phyloP scores from a whole-genome alignment of 2,888 invertebrate genomes.

The Nymphalis c-album region DNA sequence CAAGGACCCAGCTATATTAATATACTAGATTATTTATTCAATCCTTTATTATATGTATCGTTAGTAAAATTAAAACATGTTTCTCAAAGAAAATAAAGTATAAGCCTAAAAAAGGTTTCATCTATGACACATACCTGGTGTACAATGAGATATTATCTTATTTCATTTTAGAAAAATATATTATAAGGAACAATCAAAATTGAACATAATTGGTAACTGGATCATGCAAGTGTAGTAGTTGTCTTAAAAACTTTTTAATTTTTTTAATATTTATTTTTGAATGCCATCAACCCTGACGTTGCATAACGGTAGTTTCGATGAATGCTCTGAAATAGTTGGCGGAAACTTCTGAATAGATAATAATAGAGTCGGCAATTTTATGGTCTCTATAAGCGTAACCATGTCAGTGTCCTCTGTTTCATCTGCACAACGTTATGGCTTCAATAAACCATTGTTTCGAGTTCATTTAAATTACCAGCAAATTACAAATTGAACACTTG shows the following conservation, averaged over 20 bases:
- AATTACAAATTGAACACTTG: constrained; percentile 28
- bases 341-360: constrained; percentile 67
- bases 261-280: background rate
- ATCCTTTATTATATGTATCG: background rate
- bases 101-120: too few species aligned
- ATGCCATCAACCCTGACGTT: constrained; percentile 33
- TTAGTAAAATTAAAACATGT: too few species aligned
- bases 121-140: too few species aligned
- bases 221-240: background rate
- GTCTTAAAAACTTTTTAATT: background rate
- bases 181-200: background rate
- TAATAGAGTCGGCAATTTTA: constrained; percentile 65
- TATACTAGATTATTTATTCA: background rate
- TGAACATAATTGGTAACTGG: background rate
- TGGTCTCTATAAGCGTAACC: constrained; percentile 68
- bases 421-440: constrained; percentile 36
- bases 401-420: constrained; percentile 61
- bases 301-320: constrained; percentile 54
- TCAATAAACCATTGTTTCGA: constrained; percentile 26
- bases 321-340: constrained; percentile 46
- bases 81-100: too few species aligned
- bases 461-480: constrained; percentile 14
- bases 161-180: too few species aligned
- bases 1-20: background rate
- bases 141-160: too few species aligned